Conservation (phyloP, 2,113 vertebrate genomes). For the Cyprinodon tularosa region DNA sequence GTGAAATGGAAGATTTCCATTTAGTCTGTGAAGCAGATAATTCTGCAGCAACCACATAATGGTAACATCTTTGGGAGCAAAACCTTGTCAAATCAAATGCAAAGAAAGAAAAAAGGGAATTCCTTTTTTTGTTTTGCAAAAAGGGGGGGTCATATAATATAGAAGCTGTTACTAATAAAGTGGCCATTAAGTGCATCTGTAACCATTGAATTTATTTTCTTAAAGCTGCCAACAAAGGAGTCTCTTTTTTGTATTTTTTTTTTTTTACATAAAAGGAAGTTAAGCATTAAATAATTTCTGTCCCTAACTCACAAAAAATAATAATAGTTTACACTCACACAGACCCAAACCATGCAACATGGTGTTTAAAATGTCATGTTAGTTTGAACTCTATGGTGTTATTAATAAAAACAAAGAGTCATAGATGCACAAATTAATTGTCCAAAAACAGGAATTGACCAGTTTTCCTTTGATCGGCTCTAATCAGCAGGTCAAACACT, state of each 20-base stretch:
- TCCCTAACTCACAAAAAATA: slow-evolving; percentile 7
- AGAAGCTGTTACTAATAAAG: not conserved
- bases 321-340: slow-evolving; percentile 25
- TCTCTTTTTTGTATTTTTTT: slow-evolving; percentile 19
- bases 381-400: slow-evolving; percentile 21
- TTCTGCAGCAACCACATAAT: not conserved
- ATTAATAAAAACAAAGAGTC: slow-evolving; percentile 2
- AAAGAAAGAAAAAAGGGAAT: not conserved
- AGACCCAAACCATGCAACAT: slow-evolving; percentile 57
- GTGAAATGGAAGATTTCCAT: not conserved
- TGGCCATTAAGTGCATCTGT: not conserved
- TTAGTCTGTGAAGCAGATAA: not conserved
- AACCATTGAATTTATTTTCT: not conserved
- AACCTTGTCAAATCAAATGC: not conserved
- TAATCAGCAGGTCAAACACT: not conserved
- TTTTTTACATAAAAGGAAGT: slow-evolving; percentile 15
- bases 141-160: too few species aligned
- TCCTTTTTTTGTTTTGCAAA: not conserved
- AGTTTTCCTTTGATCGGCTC: too few species aligned
- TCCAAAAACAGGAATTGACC: not conserved
- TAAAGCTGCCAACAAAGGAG: slow-evolving; percentile 50
- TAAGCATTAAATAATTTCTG: not conserved
- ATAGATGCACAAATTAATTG: not conserved
- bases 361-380: slow-evolving; percentile 38
- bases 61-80: too few species aligned